A percentile compares a stretch with the other conserved stretches of the same genome.
Conservation (phyloP, 2,888 invertebrate genomes). For the Teleiodes luculella region DNA sequence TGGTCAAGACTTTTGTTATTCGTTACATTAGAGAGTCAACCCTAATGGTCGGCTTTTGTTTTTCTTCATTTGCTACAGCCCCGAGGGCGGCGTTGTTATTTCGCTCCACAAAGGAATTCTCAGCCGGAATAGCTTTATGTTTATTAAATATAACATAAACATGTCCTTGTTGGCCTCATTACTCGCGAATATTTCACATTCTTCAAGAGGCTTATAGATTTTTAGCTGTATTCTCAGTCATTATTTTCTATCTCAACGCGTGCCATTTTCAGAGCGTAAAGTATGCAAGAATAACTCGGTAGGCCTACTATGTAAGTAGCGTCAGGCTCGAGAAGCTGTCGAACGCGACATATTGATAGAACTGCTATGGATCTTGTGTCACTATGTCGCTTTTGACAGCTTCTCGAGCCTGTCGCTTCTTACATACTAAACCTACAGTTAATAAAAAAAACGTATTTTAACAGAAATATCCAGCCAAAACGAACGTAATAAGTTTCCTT, state of each 20-base stretch:
- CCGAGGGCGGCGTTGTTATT: constrained; percentile 36
- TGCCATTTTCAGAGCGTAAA: not conserved
- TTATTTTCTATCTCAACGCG: not conserved
- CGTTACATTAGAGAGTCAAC: constrained; percentile 45
- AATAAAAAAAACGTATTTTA: too few species aligned
- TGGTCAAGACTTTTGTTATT: constrained; percentile 41
- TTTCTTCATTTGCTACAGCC: constrained; percentile 55
- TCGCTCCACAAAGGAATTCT: constrained; percentile 47
- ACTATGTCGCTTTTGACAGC: too few species aligned
- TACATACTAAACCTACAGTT: too few species aligned
- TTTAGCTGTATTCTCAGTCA: not conserved
- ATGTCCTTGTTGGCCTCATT: not conserved
- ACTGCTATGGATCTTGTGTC: too few species aligned
- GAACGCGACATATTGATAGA: too few species aligned
- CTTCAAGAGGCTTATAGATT: not conserved
- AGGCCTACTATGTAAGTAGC: too few species aligned
- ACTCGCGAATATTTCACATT: not conserved
- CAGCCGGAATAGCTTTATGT: constrained; percentile 29
- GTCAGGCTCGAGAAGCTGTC: too few species aligned
- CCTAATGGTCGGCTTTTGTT: constrained; percentile 62
- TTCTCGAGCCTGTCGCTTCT: too few species aligned
- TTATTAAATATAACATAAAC: constrained; percentile 28
- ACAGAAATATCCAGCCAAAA: too few species aligned
- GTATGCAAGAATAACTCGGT: too few species aligned
- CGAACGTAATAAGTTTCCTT: not conserved